These are phyloP conservation scores for Proterorhinus semilunaris DNA, from an alignment of 2,113 vertebrate genomes.

Conservation along the genomic window DNA sequence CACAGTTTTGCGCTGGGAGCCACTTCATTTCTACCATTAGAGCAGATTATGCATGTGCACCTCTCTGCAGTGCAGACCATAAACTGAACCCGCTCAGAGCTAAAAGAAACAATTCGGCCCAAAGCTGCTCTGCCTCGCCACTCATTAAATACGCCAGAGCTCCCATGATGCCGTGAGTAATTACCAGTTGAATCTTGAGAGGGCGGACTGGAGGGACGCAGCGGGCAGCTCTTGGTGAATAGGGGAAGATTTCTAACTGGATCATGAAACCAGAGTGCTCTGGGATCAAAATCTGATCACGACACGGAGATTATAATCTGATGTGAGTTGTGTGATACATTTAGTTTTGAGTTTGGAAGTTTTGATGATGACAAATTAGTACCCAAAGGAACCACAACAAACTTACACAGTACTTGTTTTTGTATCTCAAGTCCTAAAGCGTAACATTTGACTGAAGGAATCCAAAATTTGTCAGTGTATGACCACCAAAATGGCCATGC, in stretches of 20 bases:
- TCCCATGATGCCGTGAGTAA: constrained; percentile 70
- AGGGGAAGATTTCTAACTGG: constrained; percentile 30
- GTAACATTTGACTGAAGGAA: too few species aligned
- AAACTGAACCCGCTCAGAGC: constrained; percentile 38
- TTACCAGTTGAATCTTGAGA: constrained; percentile 58
- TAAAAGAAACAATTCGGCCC: constrained; percentile 27
- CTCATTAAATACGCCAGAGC: constrained; percentile 68
- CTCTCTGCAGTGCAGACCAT: constrained; percentile 20
- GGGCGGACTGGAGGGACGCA: constrained; percentile 54
- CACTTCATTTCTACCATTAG: constrained; percentile 34
- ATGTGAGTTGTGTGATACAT: not conserved
- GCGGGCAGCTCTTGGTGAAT: constrained; percentile 30
- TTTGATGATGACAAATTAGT: constrained; percentile 1
- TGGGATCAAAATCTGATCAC: constrained; percentile 26
- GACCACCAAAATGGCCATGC: too few species aligned
- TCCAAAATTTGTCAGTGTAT: too few species aligned
- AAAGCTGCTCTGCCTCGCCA: constrained; percentile 42
- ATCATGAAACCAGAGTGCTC: constrained; percentile 31
- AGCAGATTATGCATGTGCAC: constrained; percentile 27
- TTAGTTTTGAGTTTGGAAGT: constrained; percentile 15
- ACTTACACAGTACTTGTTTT: not conserved
- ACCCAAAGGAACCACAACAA: not conserved
- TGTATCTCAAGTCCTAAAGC: too few species aligned
- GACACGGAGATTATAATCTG: constrained; percentile 22
- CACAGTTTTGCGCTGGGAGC: constrained; percentile 26